Conservation (phyloP, 53 echinoderm and acorn worm genomes). For the Holothuria scabra region DNA sequence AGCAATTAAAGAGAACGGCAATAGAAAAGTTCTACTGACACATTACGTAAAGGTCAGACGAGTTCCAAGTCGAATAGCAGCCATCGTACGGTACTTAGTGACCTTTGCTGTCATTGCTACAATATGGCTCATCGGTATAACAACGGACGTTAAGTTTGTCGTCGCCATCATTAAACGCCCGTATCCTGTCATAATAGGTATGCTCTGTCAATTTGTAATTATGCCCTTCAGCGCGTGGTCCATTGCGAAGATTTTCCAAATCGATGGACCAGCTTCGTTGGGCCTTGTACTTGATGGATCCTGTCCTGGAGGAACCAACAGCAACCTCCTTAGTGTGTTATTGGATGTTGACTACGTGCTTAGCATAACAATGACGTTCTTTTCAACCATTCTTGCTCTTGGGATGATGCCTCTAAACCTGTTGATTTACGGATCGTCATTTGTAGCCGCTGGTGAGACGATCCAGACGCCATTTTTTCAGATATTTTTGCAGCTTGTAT, state of each 20-base stretch:
- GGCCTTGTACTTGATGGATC: slow-evolving; percentile 89
- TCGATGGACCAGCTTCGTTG: slow-evolving; percentile 70
- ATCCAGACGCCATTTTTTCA: slow-evolving; percentile 78
- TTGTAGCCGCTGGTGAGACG: slow-evolving; percentile 60
- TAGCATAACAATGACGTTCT: slow-evolving; percentile 94
- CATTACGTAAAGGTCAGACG: slow-evolving; percentile 55
- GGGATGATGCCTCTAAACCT: slow-evolving; percentile 96
- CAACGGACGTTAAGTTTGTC: slow-evolving; percentile 71
- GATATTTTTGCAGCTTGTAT: slow-evolving; percentile 79
- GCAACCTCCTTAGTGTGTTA: slow-evolving; percentile 80
- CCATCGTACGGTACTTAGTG: slow-evolving; percentile 70
- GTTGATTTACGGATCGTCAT: slow-evolving; percentile 78
- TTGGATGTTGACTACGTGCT: slow-evolving; percentile 86
- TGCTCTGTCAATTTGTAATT: slow-evolving; percentile 89
- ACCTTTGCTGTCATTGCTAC: slow-evolving; percentile 64
- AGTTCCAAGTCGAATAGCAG: slow-evolving; percentile 42
- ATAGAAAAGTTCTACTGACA: neutral
- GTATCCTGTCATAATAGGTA: slow-evolving; percentile 77
- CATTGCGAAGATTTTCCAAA: slow-evolving; percentile 64
- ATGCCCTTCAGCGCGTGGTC: slow-evolving; percentile 88
- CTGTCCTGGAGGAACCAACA: slow-evolving; percentile 90
- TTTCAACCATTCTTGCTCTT: slow-evolving; percentile 81
- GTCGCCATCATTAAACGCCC: slow-evolving; percentile 77
- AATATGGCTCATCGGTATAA: slow-evolving; percentile 86
- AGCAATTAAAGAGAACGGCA: slow-evolving; percentile 8